Evolutionary conservation across 1,140 invertebrate genomes (phyloP), one percentile per base, ranked within the genome.

Genomic region (Saccostrea glomerata): DNA sequence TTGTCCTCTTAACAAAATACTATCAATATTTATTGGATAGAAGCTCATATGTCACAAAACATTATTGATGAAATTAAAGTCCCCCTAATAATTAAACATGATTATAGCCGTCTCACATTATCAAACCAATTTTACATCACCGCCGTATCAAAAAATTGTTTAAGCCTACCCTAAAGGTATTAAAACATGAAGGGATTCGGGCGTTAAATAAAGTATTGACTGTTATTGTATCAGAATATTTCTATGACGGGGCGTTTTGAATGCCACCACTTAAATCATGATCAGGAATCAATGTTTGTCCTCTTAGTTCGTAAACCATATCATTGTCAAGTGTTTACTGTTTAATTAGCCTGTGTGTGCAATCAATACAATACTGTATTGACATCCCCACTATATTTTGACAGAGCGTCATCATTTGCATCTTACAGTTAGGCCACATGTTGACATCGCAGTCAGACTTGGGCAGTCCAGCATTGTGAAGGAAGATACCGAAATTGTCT

Each of bases 31-130:
- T 77, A 77, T 77, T 77, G 25, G 30, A 30, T 77, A 12, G 25
- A 77, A 30, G 30, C 70, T 77, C 23, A 17, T 1, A 77, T 77
- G 25, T 77, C 70, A 77, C 70, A 30, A 77, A 36, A 30, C 13
- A 25, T 6, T 77, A 77, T 77, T 77, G 70, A 77, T 77, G 70
- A 77, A 77, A 77, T 77, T 77, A 77, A 77, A 63, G 30, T 25
- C 15, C 30, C 70, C 30, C 25, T 30, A 36, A 30, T 30, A 36
- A 30, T 73, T 77, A 77, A 36, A 13, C 25, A 36, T 77, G 70
- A 77, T 77, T 36, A 77, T 77, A 77, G 23, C 70, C 70, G 36
- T 77, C 70, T 77, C 70, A 77, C 70, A 77, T 77, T 77, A 77
- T 36, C 30, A 77, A 36, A 77, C 70, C 70, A 36, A 77, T 77